These are phyloP conservation scores for Thereva nobilitata DNA, from an alignment of 2,888 invertebrate species.

Conservation along the genomic window DNA sequence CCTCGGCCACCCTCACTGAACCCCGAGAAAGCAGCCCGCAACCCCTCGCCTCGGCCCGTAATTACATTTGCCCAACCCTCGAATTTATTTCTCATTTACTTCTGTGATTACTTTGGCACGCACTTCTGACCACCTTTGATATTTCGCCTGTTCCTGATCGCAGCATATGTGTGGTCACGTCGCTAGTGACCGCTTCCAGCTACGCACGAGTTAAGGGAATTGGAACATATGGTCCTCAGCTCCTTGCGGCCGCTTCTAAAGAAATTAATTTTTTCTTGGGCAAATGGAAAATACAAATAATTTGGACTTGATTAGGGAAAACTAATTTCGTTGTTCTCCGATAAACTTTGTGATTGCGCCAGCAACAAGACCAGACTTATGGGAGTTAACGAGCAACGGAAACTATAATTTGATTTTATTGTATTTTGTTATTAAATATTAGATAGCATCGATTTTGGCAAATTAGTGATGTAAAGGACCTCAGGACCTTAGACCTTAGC, in stretches of 20 bases:
- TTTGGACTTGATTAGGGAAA: constrained; percentile 15
- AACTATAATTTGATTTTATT: too few relatives aligned
- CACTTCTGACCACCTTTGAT: constrained; percentile 31
- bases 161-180: constrained; percentile 15
- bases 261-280: constrained; percentile 31
- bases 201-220: constrained; percentile 12
- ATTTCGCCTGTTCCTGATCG: constrained; percentile 1
- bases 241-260: neutral
- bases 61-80: constrained; percentile 40
- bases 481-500: too few relatives aligned
- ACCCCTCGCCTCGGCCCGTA: constrained; percentile 28
- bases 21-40: neutral
- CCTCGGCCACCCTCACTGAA: neutral
- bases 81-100: constrained; percentile 42
- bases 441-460: too few relatives aligned
- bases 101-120: constrained; percentile 40
- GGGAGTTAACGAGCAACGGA: too few relatives aligned
- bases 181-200: constrained; percentile 13
- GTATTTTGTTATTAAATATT: too few relatives aligned
- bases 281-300: constrained; percentile 20
- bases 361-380: too few relatives aligned
- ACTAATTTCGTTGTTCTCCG: constrained; percentile 2
- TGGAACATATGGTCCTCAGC: constrained; percentile 17
- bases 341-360: too few relatives aligned
- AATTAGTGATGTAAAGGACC: too few relatives aligned